phyloP scores from a whole-genome alignment of 2,113 vertebrate species.

The Bolborhynchus lineola region DNA sequence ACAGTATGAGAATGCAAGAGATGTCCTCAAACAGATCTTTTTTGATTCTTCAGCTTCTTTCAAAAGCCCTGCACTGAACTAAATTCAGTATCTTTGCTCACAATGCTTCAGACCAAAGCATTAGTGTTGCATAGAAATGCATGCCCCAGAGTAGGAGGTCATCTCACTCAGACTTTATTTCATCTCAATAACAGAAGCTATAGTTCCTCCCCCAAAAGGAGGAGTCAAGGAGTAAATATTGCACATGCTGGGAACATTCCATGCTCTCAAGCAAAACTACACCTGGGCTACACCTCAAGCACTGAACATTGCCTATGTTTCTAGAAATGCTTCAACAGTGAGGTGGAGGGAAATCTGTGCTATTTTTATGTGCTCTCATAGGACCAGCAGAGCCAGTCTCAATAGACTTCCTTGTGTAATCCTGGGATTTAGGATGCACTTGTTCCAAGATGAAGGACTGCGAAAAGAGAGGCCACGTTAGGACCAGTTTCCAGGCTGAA shows the following conservation, averaged over 20 bases:
- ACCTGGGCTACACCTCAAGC: not conserved
- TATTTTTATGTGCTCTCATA: not conserved
- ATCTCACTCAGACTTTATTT: not conserved
- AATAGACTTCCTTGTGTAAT: not conserved
- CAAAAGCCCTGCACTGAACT: not conserved
- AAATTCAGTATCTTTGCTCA: not conserved
- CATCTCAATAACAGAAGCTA: not conserved
- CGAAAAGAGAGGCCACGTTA: not conserved
- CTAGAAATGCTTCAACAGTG: not conserved
- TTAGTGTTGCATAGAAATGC: not conserved
- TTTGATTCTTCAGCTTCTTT: not conserved
- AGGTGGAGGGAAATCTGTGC: not conserved
- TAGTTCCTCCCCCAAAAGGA: not conserved
- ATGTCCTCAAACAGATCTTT: not conserved
- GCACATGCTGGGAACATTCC: not conserved
- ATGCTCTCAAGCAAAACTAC: not conserved
- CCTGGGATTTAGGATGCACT: not conserved
- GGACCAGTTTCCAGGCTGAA: not conserved
- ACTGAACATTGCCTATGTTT: fast-evolving
- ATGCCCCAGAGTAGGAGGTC: not conserved
- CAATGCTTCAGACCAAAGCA: constrained; percentile 43
- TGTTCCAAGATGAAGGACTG: not conserved
- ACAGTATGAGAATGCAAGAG: not conserved
- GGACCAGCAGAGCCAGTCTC: not conserved
- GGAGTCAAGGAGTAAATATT: not conserved